Conservation (phyloP, 2,113 vertebrate species). For the Calidris pygmaea region DNA sequence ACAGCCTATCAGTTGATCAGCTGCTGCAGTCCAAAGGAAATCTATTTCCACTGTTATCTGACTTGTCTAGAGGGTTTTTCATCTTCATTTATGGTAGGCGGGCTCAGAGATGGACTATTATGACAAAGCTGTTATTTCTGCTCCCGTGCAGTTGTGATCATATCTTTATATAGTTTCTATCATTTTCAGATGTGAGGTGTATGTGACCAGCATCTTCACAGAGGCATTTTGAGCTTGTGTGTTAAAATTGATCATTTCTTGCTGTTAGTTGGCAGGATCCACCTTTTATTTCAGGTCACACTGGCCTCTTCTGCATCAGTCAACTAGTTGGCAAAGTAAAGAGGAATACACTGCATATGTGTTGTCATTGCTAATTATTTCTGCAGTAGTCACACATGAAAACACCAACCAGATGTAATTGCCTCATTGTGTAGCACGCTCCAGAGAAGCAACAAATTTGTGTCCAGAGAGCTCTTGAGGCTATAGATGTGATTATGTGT, state of each 20-base stretch:
- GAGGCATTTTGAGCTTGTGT: not conserved
- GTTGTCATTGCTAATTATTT: constrained; percentile 4
- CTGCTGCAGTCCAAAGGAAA: not conserved
- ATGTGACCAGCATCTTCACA: not conserved
- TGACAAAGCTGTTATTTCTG: constrained; percentile 9
- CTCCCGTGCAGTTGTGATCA: not conserved
- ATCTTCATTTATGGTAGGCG: not conserved
- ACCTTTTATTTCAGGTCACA: not conserved
- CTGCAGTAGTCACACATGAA: not conserved
- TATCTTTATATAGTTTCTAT: not conserved
- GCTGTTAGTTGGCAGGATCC: not conserved
- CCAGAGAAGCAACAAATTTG: not conserved
- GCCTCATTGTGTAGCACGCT: not conserved
- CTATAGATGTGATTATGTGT: not conserved
- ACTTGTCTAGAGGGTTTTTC: not conserved
- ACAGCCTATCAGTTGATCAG: not conserved
- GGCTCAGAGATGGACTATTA: not conserved
- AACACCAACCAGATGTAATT: not conserved
- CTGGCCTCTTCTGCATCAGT: not conserved
- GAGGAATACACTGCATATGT: not conserved
- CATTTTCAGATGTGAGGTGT: not conserved
- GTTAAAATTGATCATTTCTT: not conserved
- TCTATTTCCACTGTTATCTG: not conserved
- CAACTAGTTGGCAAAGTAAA: not conserved
- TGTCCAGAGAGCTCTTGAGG: not conserved